These are phyloP conservation scores for Cariama cristata DNA, from an alignment of 2,113 vertebrate genomes.

Conservation along the genomic window DNA sequence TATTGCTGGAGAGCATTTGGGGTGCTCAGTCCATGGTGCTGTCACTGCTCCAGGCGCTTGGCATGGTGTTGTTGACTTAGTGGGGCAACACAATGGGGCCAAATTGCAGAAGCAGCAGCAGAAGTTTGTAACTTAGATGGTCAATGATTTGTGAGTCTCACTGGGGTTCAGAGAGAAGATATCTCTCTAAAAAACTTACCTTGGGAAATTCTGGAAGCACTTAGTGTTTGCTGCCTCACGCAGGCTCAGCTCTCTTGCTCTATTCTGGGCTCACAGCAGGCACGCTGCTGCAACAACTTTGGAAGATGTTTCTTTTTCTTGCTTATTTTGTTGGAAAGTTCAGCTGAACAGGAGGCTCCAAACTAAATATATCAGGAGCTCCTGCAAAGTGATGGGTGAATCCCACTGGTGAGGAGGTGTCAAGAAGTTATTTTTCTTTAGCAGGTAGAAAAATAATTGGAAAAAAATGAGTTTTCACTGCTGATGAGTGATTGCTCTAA, in stretches of 20 bases:
- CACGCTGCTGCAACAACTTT: neutral
- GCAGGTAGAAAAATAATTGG: neutral
- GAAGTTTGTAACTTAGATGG: neutral
- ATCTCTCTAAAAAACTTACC: neutral
- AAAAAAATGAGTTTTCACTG: neutral
- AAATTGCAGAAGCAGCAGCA: neutral
- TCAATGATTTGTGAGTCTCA: neutral
- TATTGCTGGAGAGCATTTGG: neutral
- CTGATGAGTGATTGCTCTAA: neutral
- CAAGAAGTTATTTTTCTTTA: neutral
- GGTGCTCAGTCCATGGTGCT: neutral
- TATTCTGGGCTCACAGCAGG: conserved; percentile 23
- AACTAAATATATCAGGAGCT: neutral
- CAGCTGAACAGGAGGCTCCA: neutral
- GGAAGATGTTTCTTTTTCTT: neutral
- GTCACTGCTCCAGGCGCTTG: neutral
- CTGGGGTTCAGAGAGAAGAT: neutral
- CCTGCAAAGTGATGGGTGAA: neutral
- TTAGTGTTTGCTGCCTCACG: neutral
- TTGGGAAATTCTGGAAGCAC: neutral
- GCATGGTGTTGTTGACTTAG: neutral
- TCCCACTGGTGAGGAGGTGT: neutral
- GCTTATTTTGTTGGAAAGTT: conserved; percentile 36
- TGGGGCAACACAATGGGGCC: neutral
- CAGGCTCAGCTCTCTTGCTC: neutral